Evolutionary conservation across 2,113 vertebrate genomes (phyloP), one percentile per base, ranked within the genome.

Genomic region (Lepus americanus): DNA sequence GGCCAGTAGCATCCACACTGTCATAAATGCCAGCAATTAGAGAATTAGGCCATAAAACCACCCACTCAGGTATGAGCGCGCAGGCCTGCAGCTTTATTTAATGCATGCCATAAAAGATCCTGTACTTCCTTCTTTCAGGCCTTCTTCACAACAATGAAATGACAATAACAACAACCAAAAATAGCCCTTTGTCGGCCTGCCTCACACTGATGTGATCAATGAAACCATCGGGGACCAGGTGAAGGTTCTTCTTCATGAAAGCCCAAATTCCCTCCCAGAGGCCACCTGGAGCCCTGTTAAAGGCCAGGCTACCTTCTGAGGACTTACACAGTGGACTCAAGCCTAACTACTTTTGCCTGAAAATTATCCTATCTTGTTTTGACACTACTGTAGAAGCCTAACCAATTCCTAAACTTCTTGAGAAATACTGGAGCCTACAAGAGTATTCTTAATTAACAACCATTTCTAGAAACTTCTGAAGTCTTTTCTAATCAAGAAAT

Each of bases 11-110:
- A 96, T 95, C 95, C 89, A 88, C 95, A 80, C 83, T 87, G 97
- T 95, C 96, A 95, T 97, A 97, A 97, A 97, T 67, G 96, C 83
- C 95, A 91, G 96, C 95, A 97, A 96, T 97, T 96, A 97, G 91
- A 95, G 96, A 97, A 97, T 96, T 61, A 95, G 94, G 96, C 96
- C 96, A 97, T 97, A 98, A 97, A 97, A 96, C 96, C 97, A 96
- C 97, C 94, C 97, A 96, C 97, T 96, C 97, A 97, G 96, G 97
- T 97, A 92, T 33, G 86, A 93, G 92, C 89, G 95, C 14, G 7
- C 88, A 73, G 90, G 92, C 96, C 95, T 95, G 87, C 86, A 90
- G 95, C 95, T 96, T 95, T 93, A 94, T 94, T 94, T 94, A 84
- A 95, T 59, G 90, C 87, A 36, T 77, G 96, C 96, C 86, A 95